Evolutionary conservation across 2,888 invertebrate species (phyloP), one percentile per base, ranked within the genome.

Genomic region (Meloe dianella): DNA sequence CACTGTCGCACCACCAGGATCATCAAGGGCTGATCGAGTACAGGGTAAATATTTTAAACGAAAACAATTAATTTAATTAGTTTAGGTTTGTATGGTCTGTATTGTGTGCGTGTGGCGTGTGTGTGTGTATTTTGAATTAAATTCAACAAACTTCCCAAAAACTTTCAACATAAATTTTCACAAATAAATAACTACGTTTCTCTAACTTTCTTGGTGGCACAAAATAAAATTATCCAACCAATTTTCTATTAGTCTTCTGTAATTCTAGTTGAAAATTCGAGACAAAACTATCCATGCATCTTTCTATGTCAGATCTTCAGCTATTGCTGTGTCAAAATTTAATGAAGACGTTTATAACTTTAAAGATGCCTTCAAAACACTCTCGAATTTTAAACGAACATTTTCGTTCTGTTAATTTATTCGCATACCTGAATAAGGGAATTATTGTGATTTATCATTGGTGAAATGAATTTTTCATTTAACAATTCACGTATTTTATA

Each of bases 1-100:
- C 80, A 89, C 92, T 64, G 89, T 87, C 8, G 82, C 84, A 24
- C 84, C 84, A 6, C 79, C 81, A 17, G 82, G 90, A 63, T 66
- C 66, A 2, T 92, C 93, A 73, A 86, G 92, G 68, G 91, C 92
- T 3, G 92, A 92, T 82, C 85, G 91, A 70, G 92, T 92, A 73
- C 91, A 92, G 82, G 92, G 93, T 85, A 83, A 80, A 63, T 24
- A 24, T 24, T 30, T 41, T 38, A 22, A 29, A 12, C n/a, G 27
- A 41, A 41, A n/a, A 41, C 41, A 41, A 41, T 17, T 17, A 17
- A 41, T 41, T 41, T 41, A n/a, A n/a, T n/a, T n/a, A n/a, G 10
- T 32, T 32, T 32, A 5, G 32, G n/a, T 41, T 41, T 41, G n/a
- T 10, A n/a, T 20, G 1, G 17, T 6, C 8, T 38, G 7, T 24